Evolutionary conservation across 2,797 vertebrate species (phyloP).

Genomic region (Tokudaia tokunoshimensis): DNA sequence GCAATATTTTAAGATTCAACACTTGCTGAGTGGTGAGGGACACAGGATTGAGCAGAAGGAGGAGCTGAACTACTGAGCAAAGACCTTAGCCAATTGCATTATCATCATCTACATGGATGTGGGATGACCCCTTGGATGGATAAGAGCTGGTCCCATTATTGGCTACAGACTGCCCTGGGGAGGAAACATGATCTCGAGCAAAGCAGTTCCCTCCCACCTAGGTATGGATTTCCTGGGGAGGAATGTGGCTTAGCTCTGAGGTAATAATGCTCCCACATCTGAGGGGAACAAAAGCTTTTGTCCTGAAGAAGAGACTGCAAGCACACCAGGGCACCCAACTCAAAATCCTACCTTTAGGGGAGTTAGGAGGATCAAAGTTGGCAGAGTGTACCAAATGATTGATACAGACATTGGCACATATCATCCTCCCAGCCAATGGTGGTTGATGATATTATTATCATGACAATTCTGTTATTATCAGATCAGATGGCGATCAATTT

Average conservation of each 20-base stretch:
- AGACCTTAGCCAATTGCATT: neutral
- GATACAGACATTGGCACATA: neutral
- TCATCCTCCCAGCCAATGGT: neutral
- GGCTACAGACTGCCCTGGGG: neutral
- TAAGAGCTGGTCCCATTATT: neutral
- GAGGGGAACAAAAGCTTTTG: neutral
- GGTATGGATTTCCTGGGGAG: neutral
- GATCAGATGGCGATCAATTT: neutral
- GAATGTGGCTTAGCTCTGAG: neutral
- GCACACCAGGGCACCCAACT: rapidly evolving
- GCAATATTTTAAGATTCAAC: neutral
- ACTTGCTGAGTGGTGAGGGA: neutral
- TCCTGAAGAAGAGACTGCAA: neutral
- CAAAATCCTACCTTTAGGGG: neutral
- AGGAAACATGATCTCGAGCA: neutral
- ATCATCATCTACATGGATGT: no score
- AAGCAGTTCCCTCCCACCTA: neutral
- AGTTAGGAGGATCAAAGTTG: neutral
- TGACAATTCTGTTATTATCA: neutral
- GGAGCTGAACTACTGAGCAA: neutral
- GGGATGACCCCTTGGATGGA: neutral
- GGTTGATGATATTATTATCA: neutral
- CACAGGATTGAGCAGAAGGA: neutral
- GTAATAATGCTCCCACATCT: neutral
- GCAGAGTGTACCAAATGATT: neutral